phyloP scores from a whole-genome alignment of 2,113 vertebrate genomes.

The Chaetodon auriga region DNA sequence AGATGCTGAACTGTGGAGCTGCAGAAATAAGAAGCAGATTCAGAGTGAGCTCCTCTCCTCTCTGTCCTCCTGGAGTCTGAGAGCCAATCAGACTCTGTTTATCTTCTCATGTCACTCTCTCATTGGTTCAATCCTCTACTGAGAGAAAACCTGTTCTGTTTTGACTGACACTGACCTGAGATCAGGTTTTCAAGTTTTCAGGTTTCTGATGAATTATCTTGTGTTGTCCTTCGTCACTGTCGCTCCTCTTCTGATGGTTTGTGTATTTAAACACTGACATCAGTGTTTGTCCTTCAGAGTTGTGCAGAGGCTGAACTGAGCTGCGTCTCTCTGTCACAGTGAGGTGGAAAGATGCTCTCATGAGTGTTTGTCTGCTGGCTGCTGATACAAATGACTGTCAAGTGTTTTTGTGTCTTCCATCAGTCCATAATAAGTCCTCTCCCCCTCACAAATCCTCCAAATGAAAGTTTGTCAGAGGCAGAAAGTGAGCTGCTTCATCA shows the following conservation, averaged over 20 bases:
- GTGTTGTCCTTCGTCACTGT: no score
- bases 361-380: neutral
- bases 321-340: no score
- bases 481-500: neutral
- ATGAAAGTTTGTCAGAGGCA: neutral
- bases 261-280: no score
- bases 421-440: neutral
- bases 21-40: no score
- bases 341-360: no score
- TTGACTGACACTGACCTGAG: neutral
- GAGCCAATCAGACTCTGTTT: conserved; percentile 21
- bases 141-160: no score
- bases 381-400: neutral
- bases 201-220: no score
- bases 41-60: no score
- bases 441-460: neutral
- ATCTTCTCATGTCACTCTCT: conserved; percentile 25
- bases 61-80: neutral
- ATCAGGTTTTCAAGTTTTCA: conserved; percentile 21
- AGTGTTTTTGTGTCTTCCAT: neutral
- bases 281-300: no score
- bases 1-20: no score
- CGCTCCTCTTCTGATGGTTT: no score
- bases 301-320: no score
- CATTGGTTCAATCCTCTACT: conserved; percentile 12